phyloP scores from a whole-genome alignment of 2,888 invertebrate species.

The Portevinia maculata region DNA sequence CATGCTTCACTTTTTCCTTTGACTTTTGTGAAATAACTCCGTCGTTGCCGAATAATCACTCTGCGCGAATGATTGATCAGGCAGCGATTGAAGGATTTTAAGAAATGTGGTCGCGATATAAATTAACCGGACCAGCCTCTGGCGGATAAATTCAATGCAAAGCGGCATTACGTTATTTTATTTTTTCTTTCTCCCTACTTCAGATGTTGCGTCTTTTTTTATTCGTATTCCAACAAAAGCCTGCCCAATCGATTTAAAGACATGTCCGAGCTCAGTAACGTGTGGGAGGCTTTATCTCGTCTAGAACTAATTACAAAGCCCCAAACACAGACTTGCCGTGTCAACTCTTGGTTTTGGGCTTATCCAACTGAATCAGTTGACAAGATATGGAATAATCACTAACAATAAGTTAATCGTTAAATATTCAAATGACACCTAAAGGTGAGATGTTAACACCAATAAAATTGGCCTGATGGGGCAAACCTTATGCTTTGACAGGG shows the following conservation, averaged over 20 bases:
- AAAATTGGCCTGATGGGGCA: conserved; percentile 38
- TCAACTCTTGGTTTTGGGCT: conserved; percentile 17
- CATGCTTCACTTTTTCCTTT: conserved; percentile 51
- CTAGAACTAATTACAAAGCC: conserved; percentile 31
- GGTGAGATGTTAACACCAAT: conserved; percentile 44
- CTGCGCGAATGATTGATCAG: conserved; percentile 73
- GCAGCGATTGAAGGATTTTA: conserved; percentile 74
- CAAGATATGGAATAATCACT: not conserved
- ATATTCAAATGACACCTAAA: conserved; percentile 45
- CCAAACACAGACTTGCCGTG: conserved; percentile 4
- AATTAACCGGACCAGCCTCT: conserved; percentile 70
- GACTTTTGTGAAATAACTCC: conserved; percentile 56
- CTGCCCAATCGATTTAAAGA: conserved; percentile 15
- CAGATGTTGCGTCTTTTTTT: not conserved
- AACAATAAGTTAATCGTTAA: conserved; percentile 28
- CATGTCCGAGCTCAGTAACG: conserved; percentile 37
- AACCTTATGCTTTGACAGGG: conserved; percentile 33
- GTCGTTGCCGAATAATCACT: conserved; percentile 73
- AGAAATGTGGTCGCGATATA: conserved; percentile 72
- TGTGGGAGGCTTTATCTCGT: conserved; percentile 57
- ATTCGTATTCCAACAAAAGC: conserved; percentile 36
- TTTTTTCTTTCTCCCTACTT: not conserved
- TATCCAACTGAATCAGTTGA: not conserved
- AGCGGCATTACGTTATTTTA: conserved; percentile 25
- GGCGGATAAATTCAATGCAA: conserved; percentile 51